phyloP scores from a whole-genome alignment of 2,113 vertebrate species.

The Serilophus lunatus region DNA sequence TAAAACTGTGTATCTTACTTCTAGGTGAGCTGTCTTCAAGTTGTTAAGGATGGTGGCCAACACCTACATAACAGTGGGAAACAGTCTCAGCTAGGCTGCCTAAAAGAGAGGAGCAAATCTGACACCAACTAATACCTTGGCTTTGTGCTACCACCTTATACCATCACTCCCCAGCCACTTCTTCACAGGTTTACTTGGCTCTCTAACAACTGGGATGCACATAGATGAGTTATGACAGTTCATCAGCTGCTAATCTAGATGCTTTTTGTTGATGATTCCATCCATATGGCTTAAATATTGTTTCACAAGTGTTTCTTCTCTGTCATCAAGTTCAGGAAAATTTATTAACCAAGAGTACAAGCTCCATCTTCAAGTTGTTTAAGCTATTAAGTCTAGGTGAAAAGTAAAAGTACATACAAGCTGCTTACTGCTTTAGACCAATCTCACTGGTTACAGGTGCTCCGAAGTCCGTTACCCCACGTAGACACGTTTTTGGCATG shows the following conservation, averaged over 20 bases:
- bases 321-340: background rate
- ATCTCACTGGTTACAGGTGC: background rate
- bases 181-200: background rate
- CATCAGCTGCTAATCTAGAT: background rate
- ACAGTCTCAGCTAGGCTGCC: background rate
- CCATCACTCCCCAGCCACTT: background rate
- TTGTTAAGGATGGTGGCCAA: background rate
- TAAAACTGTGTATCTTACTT: background rate
- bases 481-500: accelerated
- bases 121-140: background rate
- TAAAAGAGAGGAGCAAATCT: background rate
- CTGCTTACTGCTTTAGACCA: background rate
- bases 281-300: background rate
- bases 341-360: background rate
- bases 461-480: background rate
- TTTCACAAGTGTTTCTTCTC: background rate
- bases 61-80: background rate
- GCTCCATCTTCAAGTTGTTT: background rate
- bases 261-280: background rate
- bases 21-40: background rate
- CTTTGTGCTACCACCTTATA: background rate
- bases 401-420: background rate
- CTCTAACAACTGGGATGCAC: background rate
- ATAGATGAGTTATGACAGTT: background rate
- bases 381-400: background rate